A percentile compares a stretch with the other conserved stretches of the same genome.
Conservation (phyloP, 2,113 vertebrate genomes). For the Scytalopus superciliaris region DNA sequence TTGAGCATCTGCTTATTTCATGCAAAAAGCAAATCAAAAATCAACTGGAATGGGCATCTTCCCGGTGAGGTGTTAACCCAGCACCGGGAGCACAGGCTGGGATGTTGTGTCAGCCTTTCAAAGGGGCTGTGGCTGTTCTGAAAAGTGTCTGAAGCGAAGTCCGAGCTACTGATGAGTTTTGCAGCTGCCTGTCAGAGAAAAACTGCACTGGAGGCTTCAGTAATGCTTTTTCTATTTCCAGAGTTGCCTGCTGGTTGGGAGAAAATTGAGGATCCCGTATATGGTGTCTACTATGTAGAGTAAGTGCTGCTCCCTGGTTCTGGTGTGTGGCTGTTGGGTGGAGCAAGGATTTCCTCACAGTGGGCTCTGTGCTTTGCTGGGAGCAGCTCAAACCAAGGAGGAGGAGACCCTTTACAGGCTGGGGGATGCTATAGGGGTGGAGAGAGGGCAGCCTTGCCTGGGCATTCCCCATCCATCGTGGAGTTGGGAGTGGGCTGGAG, state of each 20-base stretch:
- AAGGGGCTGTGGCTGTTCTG: neutral
- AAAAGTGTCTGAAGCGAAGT: neutral
- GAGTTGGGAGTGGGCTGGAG: neutral
- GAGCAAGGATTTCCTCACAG: neutral
- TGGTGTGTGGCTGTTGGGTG: neutral
- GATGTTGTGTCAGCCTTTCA: neutral
- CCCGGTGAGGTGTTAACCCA: neutral
- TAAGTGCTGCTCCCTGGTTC: constrained; percentile 78
- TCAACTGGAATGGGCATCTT: neutral
- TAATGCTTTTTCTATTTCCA: constrained; percentile 71
- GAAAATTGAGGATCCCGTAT: constrained; percentile 98
- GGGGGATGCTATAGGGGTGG: fast-evolving
- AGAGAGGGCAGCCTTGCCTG: neutral
- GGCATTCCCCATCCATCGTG: neutral
- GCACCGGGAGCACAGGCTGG: neutral
- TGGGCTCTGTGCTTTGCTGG: neutral
- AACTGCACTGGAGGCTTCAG: neutral
- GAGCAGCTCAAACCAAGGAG: neutral
- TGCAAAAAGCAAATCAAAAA: neutral
- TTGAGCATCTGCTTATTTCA: neutral
- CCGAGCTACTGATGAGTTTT: neutral
- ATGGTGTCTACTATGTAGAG: constrained; percentile 99
- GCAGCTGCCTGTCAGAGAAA: neutral
- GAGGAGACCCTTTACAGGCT: neutral
- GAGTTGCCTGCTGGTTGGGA: constrained; percentile 98